phyloP scores from a whole-genome alignment of 2,888 invertebrate species.

The Stenichneumon culpator region DNA sequence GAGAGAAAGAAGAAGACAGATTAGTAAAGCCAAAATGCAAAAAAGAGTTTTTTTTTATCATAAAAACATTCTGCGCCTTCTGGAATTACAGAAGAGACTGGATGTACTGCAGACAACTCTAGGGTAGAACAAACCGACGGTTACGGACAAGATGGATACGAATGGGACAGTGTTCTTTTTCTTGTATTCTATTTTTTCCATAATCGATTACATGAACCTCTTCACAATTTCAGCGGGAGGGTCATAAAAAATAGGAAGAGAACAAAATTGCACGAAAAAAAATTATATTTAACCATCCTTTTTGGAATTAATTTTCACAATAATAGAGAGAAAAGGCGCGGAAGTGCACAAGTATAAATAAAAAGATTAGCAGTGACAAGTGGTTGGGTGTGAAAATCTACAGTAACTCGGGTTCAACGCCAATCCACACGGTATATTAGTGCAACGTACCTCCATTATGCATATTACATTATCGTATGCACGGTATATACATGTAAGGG shows the following conservation, averaged over 20 bases:
- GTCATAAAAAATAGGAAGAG: neutral
- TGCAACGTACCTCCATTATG: neutral
- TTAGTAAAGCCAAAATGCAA: too few species aligned
- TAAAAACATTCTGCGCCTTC: neutral
- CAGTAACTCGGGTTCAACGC: conserved; percentile 20
- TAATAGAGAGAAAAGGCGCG: conserved; percentile 11
- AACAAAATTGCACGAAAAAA: neutral
- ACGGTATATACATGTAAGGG: conserved; percentile 2
- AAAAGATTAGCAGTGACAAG: conserved; percentile 20
- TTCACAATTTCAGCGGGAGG: neutral
- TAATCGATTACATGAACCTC: too few species aligned
- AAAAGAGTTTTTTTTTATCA: too few species aligned
- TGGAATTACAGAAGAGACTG: too few species aligned
- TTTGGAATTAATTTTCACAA: neutral
- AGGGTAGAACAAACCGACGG: too few species aligned
- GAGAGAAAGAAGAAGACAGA: neutral
- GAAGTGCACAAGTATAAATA: conserved; percentile 16
- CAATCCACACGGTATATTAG: neutral
- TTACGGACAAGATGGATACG: too few species aligned
- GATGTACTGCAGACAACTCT: too few species aligned
- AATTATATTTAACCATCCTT: neutral
- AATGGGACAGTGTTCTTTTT: too few species aligned
- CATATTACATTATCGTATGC: conserved; percentile 13
- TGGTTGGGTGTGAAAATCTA: conserved; percentile 19
- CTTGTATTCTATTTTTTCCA: too few species aligned